phyloP scores from a whole-genome alignment of 2,888 invertebrate genomes.

The Phytoseiulus persimilis region DNA sequence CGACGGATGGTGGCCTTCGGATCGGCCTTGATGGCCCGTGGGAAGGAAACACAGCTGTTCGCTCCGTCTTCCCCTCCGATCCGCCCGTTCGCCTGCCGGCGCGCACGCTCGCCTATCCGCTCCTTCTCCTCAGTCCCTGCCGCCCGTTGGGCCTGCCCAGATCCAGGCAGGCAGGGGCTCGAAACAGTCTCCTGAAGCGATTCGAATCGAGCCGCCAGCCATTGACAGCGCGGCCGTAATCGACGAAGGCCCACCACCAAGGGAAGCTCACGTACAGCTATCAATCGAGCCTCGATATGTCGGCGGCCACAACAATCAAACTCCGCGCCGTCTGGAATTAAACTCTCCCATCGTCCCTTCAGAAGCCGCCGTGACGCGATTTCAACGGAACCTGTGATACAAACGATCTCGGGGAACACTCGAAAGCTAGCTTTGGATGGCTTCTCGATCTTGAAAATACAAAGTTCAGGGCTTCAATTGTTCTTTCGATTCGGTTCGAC shows the following conservation, averaged over 20 bases:
- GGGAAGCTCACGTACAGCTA: neutral
- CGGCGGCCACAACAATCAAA: neutral
- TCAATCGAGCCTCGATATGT: neutral
- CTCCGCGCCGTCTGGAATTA: no score
- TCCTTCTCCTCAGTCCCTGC: neutral
- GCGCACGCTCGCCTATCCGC: neutral
- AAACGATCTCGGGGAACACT: no score
- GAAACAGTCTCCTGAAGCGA: neutral
- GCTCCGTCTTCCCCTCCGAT: neutral
- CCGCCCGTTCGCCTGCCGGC: neutral
- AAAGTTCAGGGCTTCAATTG: no score
- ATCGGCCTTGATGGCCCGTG: conserved; percentile 5
- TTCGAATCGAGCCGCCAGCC: neutral
- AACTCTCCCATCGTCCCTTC: no score
- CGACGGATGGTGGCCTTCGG: neutral
- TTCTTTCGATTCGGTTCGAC: no score
- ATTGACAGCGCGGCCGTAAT: neutral
- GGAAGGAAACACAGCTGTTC: neutral
- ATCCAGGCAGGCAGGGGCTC: no score
- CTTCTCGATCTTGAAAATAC: no score
- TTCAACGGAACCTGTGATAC: no score
- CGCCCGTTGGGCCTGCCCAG: no score
- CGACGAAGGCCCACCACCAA: neutral
- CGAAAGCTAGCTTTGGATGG: no score
- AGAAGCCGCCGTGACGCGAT: no score